Evolutionary conservation across 2,113 vertebrate species (phyloP).

Genomic region (Elephas maximus): DNA sequence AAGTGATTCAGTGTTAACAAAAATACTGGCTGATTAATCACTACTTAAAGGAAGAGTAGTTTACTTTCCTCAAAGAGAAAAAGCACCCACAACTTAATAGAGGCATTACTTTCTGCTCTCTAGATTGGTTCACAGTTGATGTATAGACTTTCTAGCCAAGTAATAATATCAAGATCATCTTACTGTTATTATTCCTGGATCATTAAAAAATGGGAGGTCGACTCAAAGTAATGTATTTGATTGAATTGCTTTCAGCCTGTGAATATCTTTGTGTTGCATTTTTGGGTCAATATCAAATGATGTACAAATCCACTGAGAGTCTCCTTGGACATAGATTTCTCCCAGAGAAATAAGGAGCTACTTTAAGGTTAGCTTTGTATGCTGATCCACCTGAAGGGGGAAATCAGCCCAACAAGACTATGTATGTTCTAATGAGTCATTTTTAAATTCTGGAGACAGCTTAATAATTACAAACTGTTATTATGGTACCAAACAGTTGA

Average conservation of each 20-base stretch:
- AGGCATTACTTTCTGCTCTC: background rate
- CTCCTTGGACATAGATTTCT: background rate
- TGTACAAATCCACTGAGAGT: background rate
- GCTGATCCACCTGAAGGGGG: background rate
- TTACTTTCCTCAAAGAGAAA: conserved; percentile 55
- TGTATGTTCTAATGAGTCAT: background rate
- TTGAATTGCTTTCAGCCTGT: conserved; percentile 21
- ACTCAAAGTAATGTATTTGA: conserved; percentile 24
- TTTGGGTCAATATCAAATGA: conserved; percentile 18
- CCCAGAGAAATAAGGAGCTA: background rate
- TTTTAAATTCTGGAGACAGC: background rate
- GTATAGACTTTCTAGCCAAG: background rate
- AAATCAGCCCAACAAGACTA: background rate
- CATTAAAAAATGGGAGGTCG: conserved; percentile 43
- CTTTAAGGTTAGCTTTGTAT: conserved; percentile 21
- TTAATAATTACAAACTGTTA: conserved; percentile 31
- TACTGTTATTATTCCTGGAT: background rate
- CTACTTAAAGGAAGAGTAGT: conserved; percentile 38
- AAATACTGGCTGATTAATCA: conserved; percentile 34
- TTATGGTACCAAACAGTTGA: background rate
- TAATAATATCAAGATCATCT: conserved; percentile 41
- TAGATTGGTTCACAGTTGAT: conserved; percentile 43
- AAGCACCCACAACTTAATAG: background rate
- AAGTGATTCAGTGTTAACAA: conserved; percentile 46
- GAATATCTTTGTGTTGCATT: conserved; percentile 42